Percentiles rank a stretch among this genome's conserved stretches.
Conservation (phyloP, 2,888 invertebrate species). For the Tetragonisca angustula region DNA sequence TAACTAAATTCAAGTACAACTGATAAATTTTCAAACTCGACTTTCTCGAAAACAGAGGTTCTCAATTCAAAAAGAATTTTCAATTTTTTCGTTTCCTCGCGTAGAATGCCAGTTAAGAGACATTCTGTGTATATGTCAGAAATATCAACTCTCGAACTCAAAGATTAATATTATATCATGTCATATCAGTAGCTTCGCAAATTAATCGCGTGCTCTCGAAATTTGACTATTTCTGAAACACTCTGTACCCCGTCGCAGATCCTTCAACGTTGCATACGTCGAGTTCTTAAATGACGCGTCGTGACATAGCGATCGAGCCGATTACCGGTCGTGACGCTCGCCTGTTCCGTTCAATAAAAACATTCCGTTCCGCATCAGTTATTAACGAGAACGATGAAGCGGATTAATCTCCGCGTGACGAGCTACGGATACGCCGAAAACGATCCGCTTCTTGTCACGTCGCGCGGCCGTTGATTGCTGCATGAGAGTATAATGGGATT, state of each 20-base stretch:
- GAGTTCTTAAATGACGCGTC: conserved; percentile 65
- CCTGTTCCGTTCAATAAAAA: conserved; percentile 58
- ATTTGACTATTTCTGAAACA: not conserved
- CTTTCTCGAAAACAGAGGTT: too few species aligned
- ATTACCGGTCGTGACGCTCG: conserved; percentile 57
- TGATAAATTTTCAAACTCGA: too few species aligned
- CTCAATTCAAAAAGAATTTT: too few species aligned
- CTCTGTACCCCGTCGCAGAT: not conserved
- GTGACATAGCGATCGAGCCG: conserved; percentile 54
- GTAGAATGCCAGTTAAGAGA: too few species aligned
- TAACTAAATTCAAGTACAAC: too few species aligned
- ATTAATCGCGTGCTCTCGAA: not conserved
- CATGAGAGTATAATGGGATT: not conserved
- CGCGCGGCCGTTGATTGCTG: not conserved
- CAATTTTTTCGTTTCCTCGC: too few species aligned
- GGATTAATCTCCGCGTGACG: conserved; percentile 49
- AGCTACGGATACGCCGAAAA: conserved; percentile 18
- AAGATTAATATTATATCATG: not conserved
- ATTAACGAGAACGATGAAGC: conserved; percentile 58
- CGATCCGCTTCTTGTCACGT: conserved; percentile 31
- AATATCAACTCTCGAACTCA: too few species aligned
- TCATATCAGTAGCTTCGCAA: not conserved
- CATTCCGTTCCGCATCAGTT: conserved; percentile 59
- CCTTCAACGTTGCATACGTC: conserved; percentile 6
- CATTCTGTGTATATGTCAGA: too few species aligned